A percentile compares a stretch with the other conserved stretches of the same genome.
Evolutionary conservation across 1,140 invertebrate genomes (phyloP).

Genomic region (Pseudobourletiella spinata): DNA sequence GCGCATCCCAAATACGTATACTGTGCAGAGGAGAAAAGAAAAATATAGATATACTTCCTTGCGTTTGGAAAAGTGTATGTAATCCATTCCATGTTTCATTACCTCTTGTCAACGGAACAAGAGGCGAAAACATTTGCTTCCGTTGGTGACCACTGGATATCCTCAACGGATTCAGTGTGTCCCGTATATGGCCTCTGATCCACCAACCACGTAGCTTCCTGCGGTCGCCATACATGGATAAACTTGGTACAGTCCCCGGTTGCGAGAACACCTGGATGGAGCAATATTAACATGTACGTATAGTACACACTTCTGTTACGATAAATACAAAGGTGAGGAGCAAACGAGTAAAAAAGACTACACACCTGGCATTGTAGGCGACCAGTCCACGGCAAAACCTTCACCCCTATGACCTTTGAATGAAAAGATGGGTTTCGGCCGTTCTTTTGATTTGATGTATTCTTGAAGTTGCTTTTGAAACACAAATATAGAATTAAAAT

Average conservation of each 20-base stretch:
- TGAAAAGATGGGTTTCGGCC: constrained; percentile 62
- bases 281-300: too few species aligned
- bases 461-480: constrained; percentile 29
- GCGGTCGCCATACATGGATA: constrained; percentile 86
- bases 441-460: constrained; percentile 42
- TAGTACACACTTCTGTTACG: too few species aligned
- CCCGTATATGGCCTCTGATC: constrained; percentile 77
- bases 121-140: constrained; percentile 88
- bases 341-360: not conserved
- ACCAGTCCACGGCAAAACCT: constrained; percentile 95
- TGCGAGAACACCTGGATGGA: constrained; percentile 63
- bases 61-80: too few species aligned
- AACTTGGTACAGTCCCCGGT: constrained; percentile 82
- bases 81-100: too few species aligned
- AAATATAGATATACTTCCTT: too few species aligned
- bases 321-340: too few species aligned
- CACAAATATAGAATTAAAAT: too few species aligned
- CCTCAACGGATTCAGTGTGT: constrained; percentile 90
- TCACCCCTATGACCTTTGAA: constrained; percentile 86
- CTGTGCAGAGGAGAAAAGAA: too few species aligned
- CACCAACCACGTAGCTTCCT: constrained; percentile 70
- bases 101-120: constrained; percentile 86
- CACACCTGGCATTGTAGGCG: constrained; percentile 60
- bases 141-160: constrained; percentile 97
- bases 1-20: constrained; percentile 82